phyloP scores from a whole-genome alignment of 30 jellyfish, hydroid and myxozoan species.

The Thelohanellus kitauei region DNA sequence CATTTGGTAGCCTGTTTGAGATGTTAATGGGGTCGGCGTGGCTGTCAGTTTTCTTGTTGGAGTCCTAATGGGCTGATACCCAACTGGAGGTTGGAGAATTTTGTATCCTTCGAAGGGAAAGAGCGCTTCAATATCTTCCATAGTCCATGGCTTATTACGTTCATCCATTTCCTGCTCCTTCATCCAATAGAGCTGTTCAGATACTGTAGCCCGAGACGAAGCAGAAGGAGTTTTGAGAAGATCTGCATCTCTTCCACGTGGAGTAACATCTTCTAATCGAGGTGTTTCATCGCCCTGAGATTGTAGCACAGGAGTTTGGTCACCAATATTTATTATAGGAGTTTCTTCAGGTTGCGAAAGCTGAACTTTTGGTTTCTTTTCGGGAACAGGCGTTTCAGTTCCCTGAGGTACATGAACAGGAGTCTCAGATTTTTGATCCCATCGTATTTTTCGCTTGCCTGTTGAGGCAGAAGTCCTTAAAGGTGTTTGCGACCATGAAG shows the following conservation, averaged over 20 bases:
- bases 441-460: constrained; percentile 57
- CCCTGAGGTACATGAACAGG: too few relatives aligned
- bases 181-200: too few relatives aligned
- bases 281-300: too few relatives aligned
- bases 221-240: too few relatives aligned
- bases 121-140: constrained; percentile 62
- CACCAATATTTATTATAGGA: too few relatives aligned
- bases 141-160: constrained; percentile 64
- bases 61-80: constrained; percentile 84
- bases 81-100: constrained; percentile 88
- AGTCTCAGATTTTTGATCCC: constrained; percentile 93
- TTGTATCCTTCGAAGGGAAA: constrained; percentile 95
- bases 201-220: too few relatives aligned
- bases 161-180: constrained; percentile 94
- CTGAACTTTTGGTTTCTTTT: too few relatives aligned
- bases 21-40: constrained; percentile 76
- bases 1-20: constrained; percentile 80
- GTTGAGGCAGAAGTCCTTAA: constrained; percentile 96
- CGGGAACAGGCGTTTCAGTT: too few relatives aligned
- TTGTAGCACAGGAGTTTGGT: too few relatives aligned
- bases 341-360: too few relatives aligned
- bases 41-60: constrained; percentile 98
- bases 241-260: too few relatives aligned
- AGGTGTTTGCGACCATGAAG: constrained; percentile 77
- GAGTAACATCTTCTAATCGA: too few relatives aligned